Base-by-base conservation (phyloP, 2,888 invertebrate species). In the Notodonta ziczac region DNA sequence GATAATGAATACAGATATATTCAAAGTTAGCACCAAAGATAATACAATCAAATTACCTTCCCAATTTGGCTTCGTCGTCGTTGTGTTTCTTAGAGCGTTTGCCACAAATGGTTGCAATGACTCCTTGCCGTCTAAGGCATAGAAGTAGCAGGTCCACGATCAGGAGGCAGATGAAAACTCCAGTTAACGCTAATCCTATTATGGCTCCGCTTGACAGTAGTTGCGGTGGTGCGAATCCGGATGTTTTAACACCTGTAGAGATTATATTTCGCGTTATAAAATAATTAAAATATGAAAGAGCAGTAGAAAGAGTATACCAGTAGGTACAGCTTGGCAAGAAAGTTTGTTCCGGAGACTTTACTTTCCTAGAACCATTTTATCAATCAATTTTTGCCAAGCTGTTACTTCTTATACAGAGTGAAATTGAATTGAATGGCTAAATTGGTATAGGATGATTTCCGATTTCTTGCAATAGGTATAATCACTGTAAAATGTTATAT, bases 71-170 rank as follows among this genome's bases (percentile, higher is more conserved):
- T 89, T 97, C 97, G 63, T 97, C 97, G 71, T 97, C 97, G 73
- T 97, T 96, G 63, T 95, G 95, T 62, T 96, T 95, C 85, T 96
- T 96, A 57, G 94, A 93, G 48, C 95, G 94, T 71, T 95, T 91
- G n/a, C 96, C 95, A 77, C 96, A 96, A 76, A 96, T 90, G 44
- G 95, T 91, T n/a, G 96, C 96, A 78, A 96, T 94, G 44, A 96
- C 95, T 53, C 96, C 96, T 81, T 96, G 94, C 60, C 95, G 88
- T 80, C 95, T 94, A 69, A 95, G 89, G 94, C 96, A 92, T 86
- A 96, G 97, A 83, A 98, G 98, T 50, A 97, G 95, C 9, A 98
- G 94, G 85, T 99, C 99, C 76, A 98, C 96, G 70, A 98, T 94
- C 76, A 98, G 91, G 66, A 98, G 94, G 68, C 98, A 95, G 70